These are phyloP conservation scores for Anseranas semipalmata DNA, from an alignment of 2,113 vertebrate genomes.

Conservation along the genomic window DNA sequence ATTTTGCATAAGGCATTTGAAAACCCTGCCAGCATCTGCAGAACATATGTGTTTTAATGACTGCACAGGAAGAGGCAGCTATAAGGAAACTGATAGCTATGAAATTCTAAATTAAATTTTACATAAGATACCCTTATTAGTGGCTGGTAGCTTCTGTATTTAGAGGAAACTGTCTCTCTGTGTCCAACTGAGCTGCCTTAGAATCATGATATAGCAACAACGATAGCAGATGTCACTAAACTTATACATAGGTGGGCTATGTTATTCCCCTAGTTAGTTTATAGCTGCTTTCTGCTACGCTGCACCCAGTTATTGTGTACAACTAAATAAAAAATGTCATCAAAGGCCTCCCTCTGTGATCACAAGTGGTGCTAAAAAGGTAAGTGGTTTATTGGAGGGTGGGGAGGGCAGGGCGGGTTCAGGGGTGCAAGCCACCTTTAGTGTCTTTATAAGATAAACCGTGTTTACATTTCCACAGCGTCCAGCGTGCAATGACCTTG, in stretches of 20 bases:
- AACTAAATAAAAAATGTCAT: background rate
- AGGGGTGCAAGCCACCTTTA: background rate
- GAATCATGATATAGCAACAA: background rate
- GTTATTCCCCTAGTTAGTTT: background rate
- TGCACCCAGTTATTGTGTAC: background rate
- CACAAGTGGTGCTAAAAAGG: background rate
- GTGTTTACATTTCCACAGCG: background rate
- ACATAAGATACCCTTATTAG: background rate
- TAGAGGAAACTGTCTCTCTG: background rate
- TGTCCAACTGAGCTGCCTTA: background rate
- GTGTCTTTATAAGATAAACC: background rate
- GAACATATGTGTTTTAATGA: background rate
- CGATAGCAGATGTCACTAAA: background rate
- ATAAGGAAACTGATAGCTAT: background rate
- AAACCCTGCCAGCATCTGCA: background rate
- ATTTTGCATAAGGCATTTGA: background rate
- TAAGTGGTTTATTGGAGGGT: background rate
- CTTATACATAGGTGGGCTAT: background rate
- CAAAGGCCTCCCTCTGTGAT: background rate
- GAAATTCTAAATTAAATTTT: background rate
- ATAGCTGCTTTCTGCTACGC: background rate
- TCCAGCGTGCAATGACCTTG: background rate
- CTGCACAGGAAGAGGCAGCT: background rate
- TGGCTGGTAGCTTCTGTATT: background rate
- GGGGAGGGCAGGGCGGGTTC: background rate